Conservation (phyloP, 2,888 invertebrate genomes). For the Griposia aprilina region DNA sequence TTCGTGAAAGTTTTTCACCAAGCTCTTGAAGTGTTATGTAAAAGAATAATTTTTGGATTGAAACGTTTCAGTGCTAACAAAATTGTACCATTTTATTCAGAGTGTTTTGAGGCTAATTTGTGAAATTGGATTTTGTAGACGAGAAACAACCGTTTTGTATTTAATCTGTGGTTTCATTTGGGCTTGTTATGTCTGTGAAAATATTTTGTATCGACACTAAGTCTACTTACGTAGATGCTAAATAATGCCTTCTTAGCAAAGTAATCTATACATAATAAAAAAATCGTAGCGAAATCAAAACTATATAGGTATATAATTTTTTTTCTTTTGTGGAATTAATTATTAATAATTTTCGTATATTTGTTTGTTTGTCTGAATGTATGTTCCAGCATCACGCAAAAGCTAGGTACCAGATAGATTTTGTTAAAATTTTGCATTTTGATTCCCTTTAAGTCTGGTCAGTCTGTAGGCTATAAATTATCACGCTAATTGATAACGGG, state of each 20-base stretch:
- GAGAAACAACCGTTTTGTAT: slow-evolving; percentile 35
- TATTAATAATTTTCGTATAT: no score
- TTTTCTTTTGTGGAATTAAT: no score
- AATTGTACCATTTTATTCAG: slow-evolving; percentile 45
- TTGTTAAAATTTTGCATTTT: no score
- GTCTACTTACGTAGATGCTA: neutral
- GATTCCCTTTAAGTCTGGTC: no score
- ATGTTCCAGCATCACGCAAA: no score
- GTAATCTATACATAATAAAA: no score
- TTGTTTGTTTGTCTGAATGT: no score
- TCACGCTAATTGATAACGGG: no score
- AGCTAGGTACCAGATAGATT: no score
- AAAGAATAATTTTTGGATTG: slow-evolving; percentile 36
- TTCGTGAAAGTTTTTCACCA: slow-evolving; percentile 38
- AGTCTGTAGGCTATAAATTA: no score
- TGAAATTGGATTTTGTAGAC: slow-evolving; percentile 45
- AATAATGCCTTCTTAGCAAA: neutral
- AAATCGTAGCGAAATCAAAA: no score
- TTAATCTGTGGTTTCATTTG: slow-evolving; percentile 32
- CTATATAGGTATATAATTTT: no score
- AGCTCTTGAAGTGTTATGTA: slow-evolving; percentile 47
- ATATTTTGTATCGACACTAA: neutral
- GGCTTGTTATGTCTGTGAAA: slow-evolving; percentile 1
- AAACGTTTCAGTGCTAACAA: slow-evolving; percentile 50
- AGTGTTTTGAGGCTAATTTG: slow-evolving; percentile 43